phyloP scores from a whole-genome alignment of 1,140 invertebrate species.

The Orius insidiosus region DNA sequence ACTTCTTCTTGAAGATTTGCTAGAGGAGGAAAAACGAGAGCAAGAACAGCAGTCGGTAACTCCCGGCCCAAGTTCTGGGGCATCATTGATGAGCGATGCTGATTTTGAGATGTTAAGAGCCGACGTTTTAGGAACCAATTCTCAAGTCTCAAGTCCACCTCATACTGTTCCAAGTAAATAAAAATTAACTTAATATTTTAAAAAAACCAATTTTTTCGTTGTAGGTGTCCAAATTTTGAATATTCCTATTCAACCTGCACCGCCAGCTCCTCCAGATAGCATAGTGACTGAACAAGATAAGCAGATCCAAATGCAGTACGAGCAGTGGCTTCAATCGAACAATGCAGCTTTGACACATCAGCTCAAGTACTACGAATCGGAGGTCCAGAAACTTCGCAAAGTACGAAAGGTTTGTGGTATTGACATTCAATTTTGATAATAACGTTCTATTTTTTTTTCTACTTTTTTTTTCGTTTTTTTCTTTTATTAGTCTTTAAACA shows the following conservation, averaged over 20 bases:
- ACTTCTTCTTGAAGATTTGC: conserved; percentile 70
- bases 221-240: conserved; percentile 39
- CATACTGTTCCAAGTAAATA: conserved; percentile 1
- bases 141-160: conserved; percentile 3
- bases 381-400: conserved; percentile 72
- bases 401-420: conserved; percentile 47
- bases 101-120: conserved; percentile 53
- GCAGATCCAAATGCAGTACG: conserved; percentile 57
- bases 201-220: conserved; percentile 3
- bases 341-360: conserved; percentile 56
- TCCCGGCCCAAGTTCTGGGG: conserved; percentile 16
- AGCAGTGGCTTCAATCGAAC: conserved; percentile 72
- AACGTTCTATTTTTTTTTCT: conserved; percentile 6
- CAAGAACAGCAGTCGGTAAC: conserved; percentile 46
- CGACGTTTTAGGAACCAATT: conserved; percentile 37
- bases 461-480: conserved; percentile 7
- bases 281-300: conserved; percentile 57
- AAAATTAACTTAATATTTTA: neutral
- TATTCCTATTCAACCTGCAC: conserved; percentile 41
- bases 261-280: conserved; percentile 54
- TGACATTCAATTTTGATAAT: conserved; percentile 2
- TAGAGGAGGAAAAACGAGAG: conserved; percentile 84
- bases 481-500: conserved; percentile 56
- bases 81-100: conserved; percentile 43
- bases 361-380: conserved; percentile 68